Base-by-base conservation (phyloP, 2,888 invertebrate species). In the Sarcophaga subvicina region DNA sequence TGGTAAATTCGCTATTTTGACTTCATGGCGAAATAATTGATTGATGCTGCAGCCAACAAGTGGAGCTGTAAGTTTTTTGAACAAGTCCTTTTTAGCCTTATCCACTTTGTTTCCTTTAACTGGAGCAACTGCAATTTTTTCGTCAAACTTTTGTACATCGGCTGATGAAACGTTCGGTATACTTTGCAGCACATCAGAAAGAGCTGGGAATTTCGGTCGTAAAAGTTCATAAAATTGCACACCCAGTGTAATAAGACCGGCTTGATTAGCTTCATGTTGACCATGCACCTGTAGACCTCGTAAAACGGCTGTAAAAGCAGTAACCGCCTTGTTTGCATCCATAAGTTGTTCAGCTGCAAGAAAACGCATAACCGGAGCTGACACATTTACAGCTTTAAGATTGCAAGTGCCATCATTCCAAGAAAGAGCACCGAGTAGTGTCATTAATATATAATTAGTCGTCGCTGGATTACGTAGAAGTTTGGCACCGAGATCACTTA, bases 321-420 rank as follows among this genome's bases (percentile, higher is more conserved):
- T 95, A 0, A 95, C 94, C 0, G 96, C 96, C 93, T 96, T 95
- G 88, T 95, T 95, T 88, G 95, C 95, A 89, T 94, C 95, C 89
- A 97, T 93, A 90, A 95, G 94, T 90, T 95, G 95, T 90, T 96
- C 95, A 2, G 94, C 92, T 62, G 96, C 95, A 85, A 97, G 93
- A 90, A 95, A 95, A 88, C 95, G 95, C 75, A 96, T 95, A 89
- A 97, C 94, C 75, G 96, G 96, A n/a, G 96, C 95, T 63, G 96
- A 95, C 37, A 98, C 94, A 80, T 95, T 94, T 1, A 96, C 96
- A n/a, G 97, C 97, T 91, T 97, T 97, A 88, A 97, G 94, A 89
- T 97, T 97, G 37, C 96, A 96, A 73, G 95, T 95, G 85, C 98
- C 97, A 93, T 98, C 98, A 90, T 96, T 96, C 98, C 98, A 98